phyloP scores from a whole-genome alignment of 2,888 invertebrate genomes.

The Spodoptera exigua region DNA sequence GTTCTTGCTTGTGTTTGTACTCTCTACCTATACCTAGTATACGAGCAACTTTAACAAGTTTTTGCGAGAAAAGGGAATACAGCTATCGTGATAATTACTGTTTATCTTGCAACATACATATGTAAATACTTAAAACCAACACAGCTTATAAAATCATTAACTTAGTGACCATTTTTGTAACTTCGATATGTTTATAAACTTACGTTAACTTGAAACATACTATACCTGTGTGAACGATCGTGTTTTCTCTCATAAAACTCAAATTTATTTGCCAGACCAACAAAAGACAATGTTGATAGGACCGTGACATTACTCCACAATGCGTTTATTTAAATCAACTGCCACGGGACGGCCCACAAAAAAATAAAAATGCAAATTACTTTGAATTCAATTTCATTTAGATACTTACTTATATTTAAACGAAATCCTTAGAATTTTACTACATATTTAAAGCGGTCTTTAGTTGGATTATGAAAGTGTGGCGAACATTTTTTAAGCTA shows the following conservation, averaged over 20 bases:
- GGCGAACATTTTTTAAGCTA: constrained; percentile 31
- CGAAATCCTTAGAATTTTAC: constrained; percentile 8
- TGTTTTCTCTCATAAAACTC: not conserved
- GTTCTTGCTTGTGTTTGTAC: too few species aligned
- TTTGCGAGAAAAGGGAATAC: too few species aligned
- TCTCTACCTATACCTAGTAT: too few species aligned
- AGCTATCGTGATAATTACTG: too few species aligned
- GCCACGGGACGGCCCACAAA: constrained; percentile 28
- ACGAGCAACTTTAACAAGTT: too few species aligned
- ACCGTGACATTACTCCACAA: constrained; percentile 28
- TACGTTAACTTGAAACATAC: not conserved
- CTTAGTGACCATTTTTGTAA: too few species aligned
- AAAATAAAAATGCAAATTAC: constrained; percentile 46
- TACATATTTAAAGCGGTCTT: constrained; percentile 13
- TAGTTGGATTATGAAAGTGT: constrained; percentile 25
- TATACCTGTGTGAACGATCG: not conserved
- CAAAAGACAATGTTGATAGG: constrained; percentile 29
- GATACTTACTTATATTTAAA: constrained; percentile 34
- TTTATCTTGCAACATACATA: too few species aligned
- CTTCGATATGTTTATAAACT: not conserved
- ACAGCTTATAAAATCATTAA: too few species aligned
- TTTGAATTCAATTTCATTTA: constrained; percentile 40
- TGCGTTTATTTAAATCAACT: constrained; percentile 41
- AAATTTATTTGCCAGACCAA: constrained; percentile 8
- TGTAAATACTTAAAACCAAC: too few species aligned